Base-by-base conservation (phyloP, 2,888 invertebrate species). In the Yponomeuta plumbellus region DNA sequence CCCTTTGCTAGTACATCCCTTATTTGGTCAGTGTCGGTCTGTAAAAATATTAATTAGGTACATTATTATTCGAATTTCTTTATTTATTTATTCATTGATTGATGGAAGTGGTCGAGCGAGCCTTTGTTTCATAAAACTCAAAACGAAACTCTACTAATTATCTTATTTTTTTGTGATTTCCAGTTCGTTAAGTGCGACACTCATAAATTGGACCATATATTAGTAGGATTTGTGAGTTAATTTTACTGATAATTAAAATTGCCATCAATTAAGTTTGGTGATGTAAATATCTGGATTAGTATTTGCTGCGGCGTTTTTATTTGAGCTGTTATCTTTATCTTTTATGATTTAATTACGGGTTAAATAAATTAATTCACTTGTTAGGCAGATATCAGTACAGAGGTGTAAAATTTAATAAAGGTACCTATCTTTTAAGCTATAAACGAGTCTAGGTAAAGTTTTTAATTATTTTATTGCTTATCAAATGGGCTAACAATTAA, bases 301-400 rank as follows among this genome's bases (percentile, higher is more conserved):
- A 70, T 72, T 69, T 71, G 75, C 65, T 68, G 80, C 84, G 89
- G 88, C 75, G 74, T 80, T 80, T 83, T 83, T 85, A 66, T 80
- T 75, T 76, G 72, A 74, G 75, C 71, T 70, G 72, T 79, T 78
- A 78, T 78, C 80, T 85, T 85, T 86, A 88, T 88, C 86, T 84
- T 90, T 91, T 89, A 91, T 88, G 82, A 78, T 86, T 87, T 90
- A 90, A 90, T 90, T 90, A 88, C 79, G 77, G 74, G 79, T 82
- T 83, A 81, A 80, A 79, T n/a, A 13, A 21, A 26, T 34, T 8
- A 56, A 76, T 77, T 75, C 69, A 70, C 77, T 78, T 74, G 78
- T 81, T 80, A 77, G 76, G 44, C 76, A 78, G 74, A 75, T 81
- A 84, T 83, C 81, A 77, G 71, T 71, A 71, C n/a, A n/a, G 70